These are phyloP conservation scores for Phoebastria nigripes DNA, from an alignment of 2,797 vertebrate species.

Conservation along the genomic window DNA sequence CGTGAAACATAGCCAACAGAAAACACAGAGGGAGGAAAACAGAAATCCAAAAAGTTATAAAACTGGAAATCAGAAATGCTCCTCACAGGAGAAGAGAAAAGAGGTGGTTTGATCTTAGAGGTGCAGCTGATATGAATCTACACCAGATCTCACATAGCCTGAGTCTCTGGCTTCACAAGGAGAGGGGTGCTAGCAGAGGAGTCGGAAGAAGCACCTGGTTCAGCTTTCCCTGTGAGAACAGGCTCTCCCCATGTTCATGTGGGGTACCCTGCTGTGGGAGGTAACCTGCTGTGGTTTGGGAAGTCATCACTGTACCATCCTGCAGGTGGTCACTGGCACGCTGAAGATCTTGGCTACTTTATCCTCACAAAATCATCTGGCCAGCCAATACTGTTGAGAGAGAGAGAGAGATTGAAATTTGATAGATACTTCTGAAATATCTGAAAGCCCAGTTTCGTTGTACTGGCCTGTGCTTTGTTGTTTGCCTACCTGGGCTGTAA, in stretches of 20 bases:
- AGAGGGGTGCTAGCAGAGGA: background rate
- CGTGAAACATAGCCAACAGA: background rate
- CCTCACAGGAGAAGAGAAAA: background rate
- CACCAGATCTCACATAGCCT: background rate
- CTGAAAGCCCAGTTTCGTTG: background rate
- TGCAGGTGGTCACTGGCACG: background rate
- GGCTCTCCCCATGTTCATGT: background rate
- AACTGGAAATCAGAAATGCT: background rate
- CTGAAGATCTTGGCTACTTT: background rate
- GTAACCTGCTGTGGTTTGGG: background rate
- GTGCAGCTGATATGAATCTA: background rate
- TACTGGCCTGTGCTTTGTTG: background rate
- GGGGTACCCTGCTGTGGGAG: background rate
- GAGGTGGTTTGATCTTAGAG: background rate
- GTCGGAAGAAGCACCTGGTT: background rate
- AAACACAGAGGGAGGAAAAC: background rate
- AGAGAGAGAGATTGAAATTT: background rate
- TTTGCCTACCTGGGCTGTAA: background rate
- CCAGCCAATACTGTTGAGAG: background rate
- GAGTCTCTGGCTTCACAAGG: background rate
- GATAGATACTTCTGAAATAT: background rate
- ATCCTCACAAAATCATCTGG: background rate
- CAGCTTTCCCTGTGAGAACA: background rate
- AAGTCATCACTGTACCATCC: background rate
- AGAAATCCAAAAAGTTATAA: background rate